Evolutionary conservation across 2,888 invertebrate species (phyloP).

Genomic region (Spodoptera picta): DNA sequence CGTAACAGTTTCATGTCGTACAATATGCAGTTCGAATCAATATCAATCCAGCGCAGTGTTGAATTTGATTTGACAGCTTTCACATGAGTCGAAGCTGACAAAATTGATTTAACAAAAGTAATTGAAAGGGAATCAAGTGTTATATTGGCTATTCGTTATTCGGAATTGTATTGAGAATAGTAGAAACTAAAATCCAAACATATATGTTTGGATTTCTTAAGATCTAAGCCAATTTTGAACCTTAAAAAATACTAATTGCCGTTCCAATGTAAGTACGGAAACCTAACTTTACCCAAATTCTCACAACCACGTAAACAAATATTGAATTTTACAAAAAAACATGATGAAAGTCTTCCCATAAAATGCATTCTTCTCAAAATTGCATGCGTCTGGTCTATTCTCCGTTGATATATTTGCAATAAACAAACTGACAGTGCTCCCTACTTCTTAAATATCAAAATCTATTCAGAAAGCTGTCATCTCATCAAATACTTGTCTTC

Average conservation of each 20-base stretch:
- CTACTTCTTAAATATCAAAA: constrained; percentile 47
- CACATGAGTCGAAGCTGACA: constrained; percentile 18
- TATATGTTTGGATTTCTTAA: no score
- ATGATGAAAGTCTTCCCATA: constrained; percentile 4
- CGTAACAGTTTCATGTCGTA: constrained; percentile 35
- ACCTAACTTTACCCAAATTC: constrained; percentile 2
- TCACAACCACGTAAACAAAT: constrained; percentile 15
- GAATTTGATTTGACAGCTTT: constrained; percentile 11
- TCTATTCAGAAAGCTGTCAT: constrained; percentile 57
- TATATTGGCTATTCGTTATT: background rate
- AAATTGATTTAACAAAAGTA: constrained; percentile 4
- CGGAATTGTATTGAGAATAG: background rate
- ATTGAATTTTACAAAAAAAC: constrained; percentile 9
- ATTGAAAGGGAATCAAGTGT: constrained; percentile 6
- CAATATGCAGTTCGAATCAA: constrained; percentile 4
- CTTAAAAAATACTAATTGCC: no score
- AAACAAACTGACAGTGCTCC: constrained; percentile 41
- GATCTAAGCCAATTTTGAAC: no score
- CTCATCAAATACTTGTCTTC: constrained; percentile 61
- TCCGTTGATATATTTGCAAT: constrained; percentile 22
- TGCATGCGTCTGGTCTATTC: constrained; percentile 8
- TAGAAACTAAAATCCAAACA: no score
- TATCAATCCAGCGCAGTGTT: constrained; percentile 6
- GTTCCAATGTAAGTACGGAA: no score
- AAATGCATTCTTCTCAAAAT: constrained; percentile 15